Base-by-base conservation (phyloP, 2,797 vertebrate species). In the Simalia tracyae region DNA sequence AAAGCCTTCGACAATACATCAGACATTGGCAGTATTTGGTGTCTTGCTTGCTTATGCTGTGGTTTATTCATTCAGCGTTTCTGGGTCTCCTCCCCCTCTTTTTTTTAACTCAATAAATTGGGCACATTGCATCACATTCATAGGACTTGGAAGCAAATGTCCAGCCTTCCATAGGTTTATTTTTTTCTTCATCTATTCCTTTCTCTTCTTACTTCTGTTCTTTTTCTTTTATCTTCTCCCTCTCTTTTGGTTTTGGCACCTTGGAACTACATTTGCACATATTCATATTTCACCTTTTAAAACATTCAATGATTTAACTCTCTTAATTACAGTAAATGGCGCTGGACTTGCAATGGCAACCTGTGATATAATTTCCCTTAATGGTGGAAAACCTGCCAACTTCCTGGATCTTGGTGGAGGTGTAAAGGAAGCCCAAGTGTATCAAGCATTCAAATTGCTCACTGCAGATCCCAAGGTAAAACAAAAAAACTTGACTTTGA, bases 331-430 rank as follows among this genome's bases (percentile, higher is more conserved):
- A 99, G 99, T 99, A 89, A 99, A 99, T 88, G 99, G 99, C 72
- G 99, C 99, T 1, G 99, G 99, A 1, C 98, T 99, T 60, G 99
- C 99, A 88, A 99, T 99, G 99, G 99, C 99, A 87, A 99, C 99
- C 0, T 99, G 99, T 97, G 99, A 99, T 97, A 99, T 99, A 95
- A 99, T 99, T 90, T 99, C 98, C 95, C 97, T 99, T 92, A 98
- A 99, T 2, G 99, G 99, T 50, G 99, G 99, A 90, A 99, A 98
- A 92, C 99, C 99, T 61, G 99, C 99, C 84, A 99, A 99, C 97
- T 99, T 99, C 96, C 97, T 99, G 96, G 99, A 99, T 95, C 98
- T 99, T 0, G 99, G 99, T 56, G 99, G 99, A 92, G 99, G 99
- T 54, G 99, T 99, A 86, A 98, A 99, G 95, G 99, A 99, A 97